These are phyloP conservation scores for Malurus splendens DNA, from an alignment of 2,797 vertebrate species.

Conservation along the genomic window DNA sequence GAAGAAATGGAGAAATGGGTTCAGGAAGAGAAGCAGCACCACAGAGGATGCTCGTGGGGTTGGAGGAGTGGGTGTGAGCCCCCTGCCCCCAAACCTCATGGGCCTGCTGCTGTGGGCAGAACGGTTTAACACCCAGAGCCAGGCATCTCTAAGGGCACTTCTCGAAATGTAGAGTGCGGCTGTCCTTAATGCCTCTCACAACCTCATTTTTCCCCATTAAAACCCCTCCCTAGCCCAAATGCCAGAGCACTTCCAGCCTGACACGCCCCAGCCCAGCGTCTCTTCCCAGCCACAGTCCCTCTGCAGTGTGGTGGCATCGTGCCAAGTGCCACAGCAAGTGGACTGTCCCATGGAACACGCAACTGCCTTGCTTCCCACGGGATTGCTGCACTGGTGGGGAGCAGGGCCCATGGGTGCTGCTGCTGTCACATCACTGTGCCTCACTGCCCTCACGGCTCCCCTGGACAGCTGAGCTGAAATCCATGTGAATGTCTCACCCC, in stretches of 20 bases:
- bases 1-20: not conserved
- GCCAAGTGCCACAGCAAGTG: not conserved
- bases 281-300: not conserved
- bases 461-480: not conserved
- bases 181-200: not conserved
- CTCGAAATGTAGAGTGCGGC: not conserved
- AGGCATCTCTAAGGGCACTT: not conserved
- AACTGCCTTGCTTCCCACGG: not conserved
- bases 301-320: not conserved
- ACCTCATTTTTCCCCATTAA: not conserved
- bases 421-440: not conserved
- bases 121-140: not conserved
- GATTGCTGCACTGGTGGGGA: not conserved
- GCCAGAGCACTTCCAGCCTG: not conserved
- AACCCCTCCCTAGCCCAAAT: not conserved
- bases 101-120: not conserved
- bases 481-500: fast-evolving
- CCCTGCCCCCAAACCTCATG: fast-evolving
- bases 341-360: not conserved
- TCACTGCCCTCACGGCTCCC: fast-evolving
- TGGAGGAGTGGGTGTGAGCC: not conserved
- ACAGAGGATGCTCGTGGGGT: fast-evolving
- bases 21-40: not conserved
- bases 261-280: fast-evolving
- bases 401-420: not conserved